Evolutionary conservation across 2,113 vertebrate genomes (phyloP), one percentile per base, ranked within the genome.

Genomic region (Oncorhynchus kisutch): DNA sequence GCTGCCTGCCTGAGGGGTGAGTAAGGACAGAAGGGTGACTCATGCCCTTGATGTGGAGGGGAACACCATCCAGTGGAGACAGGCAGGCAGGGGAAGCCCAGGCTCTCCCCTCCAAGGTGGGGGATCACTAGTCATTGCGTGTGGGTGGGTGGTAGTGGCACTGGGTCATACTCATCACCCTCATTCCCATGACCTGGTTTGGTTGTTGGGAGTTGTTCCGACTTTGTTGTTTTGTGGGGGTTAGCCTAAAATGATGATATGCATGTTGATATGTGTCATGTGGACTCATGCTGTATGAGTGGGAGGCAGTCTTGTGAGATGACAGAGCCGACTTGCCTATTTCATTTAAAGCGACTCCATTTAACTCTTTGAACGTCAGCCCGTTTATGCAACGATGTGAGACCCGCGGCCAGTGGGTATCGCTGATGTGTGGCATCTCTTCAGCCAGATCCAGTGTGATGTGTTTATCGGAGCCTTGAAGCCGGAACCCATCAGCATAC

Each of bases 51-150:
- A 79, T 68, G 24, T 57, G 78, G 81, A 6, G 67, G 67, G 12
- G 67, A 7, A 75, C 78, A 78, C 7, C 70, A 51, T 70, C 80
- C 79, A 84, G 81, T 60, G 75, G 59, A 73, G 82, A 66, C 66
- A 78, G 75, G 84, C 78, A 64, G 74, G 84, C 80, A 67, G 74
- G 78, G 84, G 88, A 77, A 86, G 82, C 86, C 87, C 83, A 9
- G 79, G 65, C 57, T 39, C 57, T 68, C 72, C 67, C 24, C 66
- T 20, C 51, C 9, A 77, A 51, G 68, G 76, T 24, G 69, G 76
- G 78, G 81, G 74, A 81, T 84, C 75, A 54, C 16, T 18, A 82
- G 80, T 84, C 82, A 64, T 84, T 39, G 48, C 7, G 81, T 85
- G 83, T 27, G 71, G 67, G 71, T 81, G 68, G 78, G 77, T 14